phyloP scores from a whole-genome alignment of 53 echinoderm and acorn worm genomes.

The Hippasteria phrygiana region DNA sequence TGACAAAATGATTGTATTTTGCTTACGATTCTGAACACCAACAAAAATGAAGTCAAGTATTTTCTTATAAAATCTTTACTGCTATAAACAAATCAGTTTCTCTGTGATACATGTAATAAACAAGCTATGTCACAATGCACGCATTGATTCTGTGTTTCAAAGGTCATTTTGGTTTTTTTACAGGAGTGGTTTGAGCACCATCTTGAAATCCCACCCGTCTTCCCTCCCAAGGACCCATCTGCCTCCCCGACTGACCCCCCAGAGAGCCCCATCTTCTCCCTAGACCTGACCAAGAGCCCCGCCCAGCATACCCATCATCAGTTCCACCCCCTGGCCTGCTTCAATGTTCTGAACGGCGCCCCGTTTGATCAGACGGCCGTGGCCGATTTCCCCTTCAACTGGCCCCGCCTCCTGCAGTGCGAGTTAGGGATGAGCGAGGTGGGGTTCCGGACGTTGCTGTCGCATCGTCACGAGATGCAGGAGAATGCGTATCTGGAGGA shows the following conservation, averaged over 20 bases:
- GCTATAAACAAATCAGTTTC: no score
- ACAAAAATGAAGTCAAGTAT: no score
- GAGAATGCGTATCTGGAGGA: slow-evolving; percentile 89
- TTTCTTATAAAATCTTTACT: no score
- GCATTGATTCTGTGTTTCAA: background rate
- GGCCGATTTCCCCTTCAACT: slow-evolving; percentile 80
- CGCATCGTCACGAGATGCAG: slow-evolving; percentile 97
- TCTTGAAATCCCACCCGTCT: slow-evolving; percentile 78
- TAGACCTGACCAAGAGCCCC: slow-evolving; percentile 50
- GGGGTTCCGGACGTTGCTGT: slow-evolving; percentile 88
- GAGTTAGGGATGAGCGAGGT: slow-evolving; percentile 91
- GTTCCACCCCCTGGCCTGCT: slow-evolving; percentile 71
- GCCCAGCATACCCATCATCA: background rate
- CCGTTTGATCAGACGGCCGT: slow-evolving; percentile 72
- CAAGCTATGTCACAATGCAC: background rate
- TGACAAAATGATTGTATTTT: no score
- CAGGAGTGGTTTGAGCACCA: slow-evolving; percentile 90
- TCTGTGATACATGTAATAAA: no score
- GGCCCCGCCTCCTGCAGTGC: slow-evolving; percentile 84
- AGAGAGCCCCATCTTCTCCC: slow-evolving; percentile 48
- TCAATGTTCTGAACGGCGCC: slow-evolving; percentile 63
- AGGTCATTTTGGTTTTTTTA: background rate
- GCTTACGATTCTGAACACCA: no score
- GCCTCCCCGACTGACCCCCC: slow-evolving; percentile 4
- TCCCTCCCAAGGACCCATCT: slow-evolving; percentile 57